Percentiles rank a stretch among this genome's conserved stretches.
These are phyloP conservation scores for Turdus rufiventris DNA, from an alignment of 2,113 vertebrate genomes.

Conservation along the genomic window DNA sequence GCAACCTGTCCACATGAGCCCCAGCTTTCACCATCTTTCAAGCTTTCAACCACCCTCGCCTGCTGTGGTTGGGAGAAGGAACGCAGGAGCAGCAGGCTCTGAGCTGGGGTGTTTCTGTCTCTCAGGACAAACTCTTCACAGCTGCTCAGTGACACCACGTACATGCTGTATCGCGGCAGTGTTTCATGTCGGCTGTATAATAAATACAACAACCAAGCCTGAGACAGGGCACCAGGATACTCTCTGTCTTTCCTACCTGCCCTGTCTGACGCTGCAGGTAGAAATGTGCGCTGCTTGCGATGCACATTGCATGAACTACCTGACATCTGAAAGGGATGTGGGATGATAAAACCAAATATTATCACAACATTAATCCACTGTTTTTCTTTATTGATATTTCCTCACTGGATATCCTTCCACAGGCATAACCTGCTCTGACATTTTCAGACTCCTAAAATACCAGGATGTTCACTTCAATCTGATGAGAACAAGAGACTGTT, in stretches of 20 bases:
- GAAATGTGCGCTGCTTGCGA: accelerated
- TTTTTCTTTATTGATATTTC: not conserved
- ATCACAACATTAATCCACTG: not conserved
- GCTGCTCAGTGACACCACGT: not conserved
- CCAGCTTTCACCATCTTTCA: not conserved
- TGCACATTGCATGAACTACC: not conserved
- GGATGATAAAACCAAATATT: not conserved
- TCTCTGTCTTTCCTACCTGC: not conserved
- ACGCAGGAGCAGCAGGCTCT: accelerated
- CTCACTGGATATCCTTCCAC: not conserved
- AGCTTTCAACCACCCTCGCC: not conserved
- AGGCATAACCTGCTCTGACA: not conserved
- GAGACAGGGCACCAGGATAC: not conserved
- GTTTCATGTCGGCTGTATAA: not conserved
- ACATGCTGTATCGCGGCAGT: not conserved
- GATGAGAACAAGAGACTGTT: slow-evolving; percentile 53
- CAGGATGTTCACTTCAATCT: not conserved
- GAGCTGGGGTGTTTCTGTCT: not conserved
- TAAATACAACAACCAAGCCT: not conserved
- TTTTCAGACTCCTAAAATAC: not conserved
- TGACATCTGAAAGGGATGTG: not conserved
- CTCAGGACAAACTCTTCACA: not conserved
- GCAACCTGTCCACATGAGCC: not conserved
- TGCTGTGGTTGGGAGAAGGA: accelerated
- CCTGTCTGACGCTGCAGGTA: not conserved